Percentiles rank a stretch among this genome's conserved stretches.
These are phyloP conservation scores for Tenthredo livida DNA, from an alignment of 2,888 invertebrate species.

Conservation along the genomic window DNA sequence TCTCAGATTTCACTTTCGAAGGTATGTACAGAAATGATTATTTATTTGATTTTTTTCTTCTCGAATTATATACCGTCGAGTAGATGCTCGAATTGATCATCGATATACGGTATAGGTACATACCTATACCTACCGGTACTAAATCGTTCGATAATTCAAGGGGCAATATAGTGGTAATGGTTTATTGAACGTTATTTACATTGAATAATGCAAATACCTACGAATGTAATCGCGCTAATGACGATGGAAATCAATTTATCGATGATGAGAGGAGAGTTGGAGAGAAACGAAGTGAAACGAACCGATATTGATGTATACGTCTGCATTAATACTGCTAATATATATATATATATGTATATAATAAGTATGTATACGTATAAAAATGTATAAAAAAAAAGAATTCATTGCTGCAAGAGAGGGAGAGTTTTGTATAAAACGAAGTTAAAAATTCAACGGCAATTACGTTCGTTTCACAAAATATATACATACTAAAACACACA, in stretches of 20 bases:
- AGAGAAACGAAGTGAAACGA: no score
- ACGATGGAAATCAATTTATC: conserved; percentile 48
- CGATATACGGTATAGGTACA: background rate
- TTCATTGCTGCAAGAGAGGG: background rate
- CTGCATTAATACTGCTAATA: background rate
- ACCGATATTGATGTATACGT: background rate
- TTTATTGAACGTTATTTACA: conserved; percentile 46
- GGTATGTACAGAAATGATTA: no score
- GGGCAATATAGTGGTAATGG: conserved; percentile 31
- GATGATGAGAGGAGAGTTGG: background rate
- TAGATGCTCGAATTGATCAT: background rate
- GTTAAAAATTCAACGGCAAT: conserved; percentile 27
- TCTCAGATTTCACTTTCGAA: no score
- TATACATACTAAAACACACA: background rate
- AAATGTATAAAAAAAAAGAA: background rate
- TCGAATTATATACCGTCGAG: background rate
- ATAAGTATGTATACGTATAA: no score
- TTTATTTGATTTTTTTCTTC: no score
- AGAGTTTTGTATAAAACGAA: conserved; percentile 6
- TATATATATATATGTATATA: no score
- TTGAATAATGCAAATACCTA: conserved; percentile 46
- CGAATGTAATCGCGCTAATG: conserved; percentile 40
- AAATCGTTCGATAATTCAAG: conserved; percentile 35
- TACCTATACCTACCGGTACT: no score
- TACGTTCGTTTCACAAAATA: conserved; percentile 21